phyloP scores from a whole-genome alignment of 2,113 vertebrate genomes.

The Pan paniscus region DNA sequence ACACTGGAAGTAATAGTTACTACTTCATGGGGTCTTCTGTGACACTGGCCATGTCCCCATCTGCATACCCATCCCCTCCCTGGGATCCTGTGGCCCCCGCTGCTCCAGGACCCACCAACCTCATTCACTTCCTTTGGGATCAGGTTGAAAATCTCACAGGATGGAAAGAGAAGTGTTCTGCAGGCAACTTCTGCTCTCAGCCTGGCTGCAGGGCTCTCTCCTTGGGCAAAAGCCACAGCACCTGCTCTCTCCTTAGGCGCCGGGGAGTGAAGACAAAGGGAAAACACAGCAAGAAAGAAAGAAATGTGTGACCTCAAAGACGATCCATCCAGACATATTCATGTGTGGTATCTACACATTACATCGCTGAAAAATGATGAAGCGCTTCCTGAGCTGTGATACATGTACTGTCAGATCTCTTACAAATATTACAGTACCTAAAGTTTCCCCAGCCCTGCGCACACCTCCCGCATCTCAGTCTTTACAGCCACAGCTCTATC shows the following conservation, averaged over 20 bases:
- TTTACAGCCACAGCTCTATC: background rate
- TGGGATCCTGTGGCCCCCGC: background rate
- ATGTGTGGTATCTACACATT: background rate
- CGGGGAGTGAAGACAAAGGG: background rate
- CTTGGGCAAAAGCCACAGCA: background rate
- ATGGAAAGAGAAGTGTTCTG: background rate
- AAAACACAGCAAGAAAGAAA: background rate
- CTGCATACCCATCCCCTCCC: background rate
- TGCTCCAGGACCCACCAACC: background rate
- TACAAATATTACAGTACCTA: background rate
- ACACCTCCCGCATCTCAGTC: accelerated
- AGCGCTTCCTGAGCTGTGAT: background rate
- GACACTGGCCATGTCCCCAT: background rate
- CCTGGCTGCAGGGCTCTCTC: background rate
- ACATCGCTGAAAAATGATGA: background rate
- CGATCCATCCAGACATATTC: background rate
- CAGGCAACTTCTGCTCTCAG: slow-evolving; percentile 10
- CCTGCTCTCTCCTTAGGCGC: background rate
- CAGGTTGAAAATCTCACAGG: background rate
- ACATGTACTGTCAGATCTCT: background rate
- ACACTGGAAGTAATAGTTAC: background rate
- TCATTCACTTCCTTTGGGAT: background rate
- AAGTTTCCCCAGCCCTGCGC: background rate
- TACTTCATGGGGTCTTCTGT: background rate
- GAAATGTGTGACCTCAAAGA: background rate